Percentiles rank a stretch among this genome's conserved stretches.
Evolutionary conservation across 23 tunicate species (phyloP).

Genomic region (Styela clava): DNA sequence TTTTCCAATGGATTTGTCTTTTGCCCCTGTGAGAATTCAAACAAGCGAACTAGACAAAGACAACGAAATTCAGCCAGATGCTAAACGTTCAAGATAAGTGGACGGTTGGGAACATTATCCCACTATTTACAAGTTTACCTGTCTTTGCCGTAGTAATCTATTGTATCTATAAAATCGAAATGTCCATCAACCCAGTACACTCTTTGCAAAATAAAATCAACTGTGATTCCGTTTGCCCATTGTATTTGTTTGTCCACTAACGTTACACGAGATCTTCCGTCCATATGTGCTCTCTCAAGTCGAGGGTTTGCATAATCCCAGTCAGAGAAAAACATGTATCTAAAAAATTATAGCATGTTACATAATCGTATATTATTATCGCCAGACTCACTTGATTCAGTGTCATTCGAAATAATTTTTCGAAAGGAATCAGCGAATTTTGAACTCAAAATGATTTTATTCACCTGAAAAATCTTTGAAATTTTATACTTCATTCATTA

Average conservation of each 20-base stretch:
- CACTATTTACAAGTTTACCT: no score
- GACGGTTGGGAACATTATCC: no score
- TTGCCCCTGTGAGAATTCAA: no score
- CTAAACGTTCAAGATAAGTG: no score
- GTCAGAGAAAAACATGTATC: constrained; percentile 87
- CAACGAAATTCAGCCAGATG: no score
- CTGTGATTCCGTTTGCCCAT: constrained; percentile 56
- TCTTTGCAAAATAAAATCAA: constrained; percentile 42
- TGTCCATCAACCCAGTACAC: constrained; percentile 80
- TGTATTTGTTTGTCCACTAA: constrained; percentile 57
- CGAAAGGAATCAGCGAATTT: no score
- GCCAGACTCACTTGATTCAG: neutral
- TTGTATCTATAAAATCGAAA: constrained; percentile 69
- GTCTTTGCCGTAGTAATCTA: constrained; percentile 71
- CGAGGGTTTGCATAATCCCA: constrained; percentile 40
- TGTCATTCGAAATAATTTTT: neutral
- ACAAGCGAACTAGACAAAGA: no score
- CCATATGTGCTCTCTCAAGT: constrained; percentile 78
- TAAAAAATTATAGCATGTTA: constrained; percentile 3
- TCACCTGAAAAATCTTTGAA: no score
- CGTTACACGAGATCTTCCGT: constrained; percentile 60
- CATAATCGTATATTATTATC: neutral
- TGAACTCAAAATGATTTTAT: no score
- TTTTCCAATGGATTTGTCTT: no score
- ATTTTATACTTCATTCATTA: no score